Conservation (phyloP, 1,140 invertebrate genomes). For the Phenacoccus solenopsis region DNA sequence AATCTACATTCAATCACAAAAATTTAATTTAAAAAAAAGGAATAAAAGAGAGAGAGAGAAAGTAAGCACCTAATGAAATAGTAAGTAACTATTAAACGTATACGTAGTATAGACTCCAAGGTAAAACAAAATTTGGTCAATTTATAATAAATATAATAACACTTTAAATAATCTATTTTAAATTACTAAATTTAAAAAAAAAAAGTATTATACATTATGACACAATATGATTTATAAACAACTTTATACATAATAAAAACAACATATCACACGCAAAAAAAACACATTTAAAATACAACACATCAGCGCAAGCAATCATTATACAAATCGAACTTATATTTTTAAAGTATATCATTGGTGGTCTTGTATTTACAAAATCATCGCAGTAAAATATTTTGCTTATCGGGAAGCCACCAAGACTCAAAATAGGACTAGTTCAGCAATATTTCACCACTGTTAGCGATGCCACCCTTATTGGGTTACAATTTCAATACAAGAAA, state of each 20-base stretch:
- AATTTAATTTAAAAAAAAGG: background rate
- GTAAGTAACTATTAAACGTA: background rate
- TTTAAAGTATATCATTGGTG: background rate
- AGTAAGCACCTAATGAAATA: too few species aligned
- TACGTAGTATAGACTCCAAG: background rate
- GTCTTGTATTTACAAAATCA: background rate
- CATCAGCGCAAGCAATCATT: background rate
- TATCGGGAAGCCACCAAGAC: background rate
- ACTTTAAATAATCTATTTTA: background rate
- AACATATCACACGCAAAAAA: background rate
- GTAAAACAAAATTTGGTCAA: background rate
- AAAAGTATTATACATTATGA: background rate
- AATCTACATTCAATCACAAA: background rate
- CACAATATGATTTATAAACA: background rate
- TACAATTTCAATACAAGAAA: too few species aligned
- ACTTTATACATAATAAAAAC: background rate
- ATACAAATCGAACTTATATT: background rate
- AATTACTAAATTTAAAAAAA: background rate
- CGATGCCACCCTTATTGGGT: background rate
- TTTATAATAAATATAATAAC: background rate
- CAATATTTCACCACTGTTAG: background rate
- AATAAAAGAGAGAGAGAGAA: too few species aligned
- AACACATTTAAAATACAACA: background rate
- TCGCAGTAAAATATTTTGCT: background rate
- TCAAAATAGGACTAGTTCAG: background rate